phyloP scores from a whole-genome alignment of 2,113 vertebrate species.

The Poeciliopsis retropinna region DNA sequence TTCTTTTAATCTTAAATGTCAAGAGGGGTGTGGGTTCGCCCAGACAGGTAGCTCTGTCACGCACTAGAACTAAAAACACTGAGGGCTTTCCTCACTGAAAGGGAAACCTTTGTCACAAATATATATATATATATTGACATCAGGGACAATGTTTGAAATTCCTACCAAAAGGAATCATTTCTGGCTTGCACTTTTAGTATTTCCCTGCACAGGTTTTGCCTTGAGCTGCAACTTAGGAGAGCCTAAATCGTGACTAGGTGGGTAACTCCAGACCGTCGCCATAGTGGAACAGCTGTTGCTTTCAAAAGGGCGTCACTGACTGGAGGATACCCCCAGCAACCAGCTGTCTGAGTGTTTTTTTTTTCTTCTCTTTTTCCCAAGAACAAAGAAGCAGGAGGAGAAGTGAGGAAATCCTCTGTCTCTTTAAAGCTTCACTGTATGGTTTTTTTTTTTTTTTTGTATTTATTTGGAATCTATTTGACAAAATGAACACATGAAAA shows the following conservation, averaged over 20 bases:
- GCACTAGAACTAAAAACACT: conserved; percentile 20
- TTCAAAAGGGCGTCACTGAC: conserved; percentile 40
- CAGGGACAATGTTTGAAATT: neutral
- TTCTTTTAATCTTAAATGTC: conserved; percentile 32
- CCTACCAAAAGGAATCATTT: neutral
- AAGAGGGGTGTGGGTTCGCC: conserved; percentile 16
- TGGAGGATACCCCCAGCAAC: conserved; percentile 21
- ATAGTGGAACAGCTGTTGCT: conserved; percentile 9
- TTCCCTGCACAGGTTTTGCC: conserved; percentile 22
- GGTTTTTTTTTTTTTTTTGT: neutral
- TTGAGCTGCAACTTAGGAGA: neutral
- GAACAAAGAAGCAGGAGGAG: neutral
- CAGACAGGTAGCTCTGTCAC: conserved; percentile 39
- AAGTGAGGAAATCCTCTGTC: conserved; percentile 13
- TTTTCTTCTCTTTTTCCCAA: neutral
- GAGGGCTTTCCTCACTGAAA: conserved; percentile 44
- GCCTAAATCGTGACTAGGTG: neutral
- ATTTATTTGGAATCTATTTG: too few species aligned
- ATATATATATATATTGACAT: too few species aligned
- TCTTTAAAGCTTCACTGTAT: too few species aligned
- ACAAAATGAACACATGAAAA: too few species aligned
- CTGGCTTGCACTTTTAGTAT: neutral
- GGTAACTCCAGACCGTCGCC: conserved; percentile 39
- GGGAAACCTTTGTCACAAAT: neutral
- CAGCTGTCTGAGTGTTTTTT: neutral